Evolutionary conservation across 2,797 vertebrate genomes (phyloP).

Genomic region (Artibeus jamaicensis): DNA sequence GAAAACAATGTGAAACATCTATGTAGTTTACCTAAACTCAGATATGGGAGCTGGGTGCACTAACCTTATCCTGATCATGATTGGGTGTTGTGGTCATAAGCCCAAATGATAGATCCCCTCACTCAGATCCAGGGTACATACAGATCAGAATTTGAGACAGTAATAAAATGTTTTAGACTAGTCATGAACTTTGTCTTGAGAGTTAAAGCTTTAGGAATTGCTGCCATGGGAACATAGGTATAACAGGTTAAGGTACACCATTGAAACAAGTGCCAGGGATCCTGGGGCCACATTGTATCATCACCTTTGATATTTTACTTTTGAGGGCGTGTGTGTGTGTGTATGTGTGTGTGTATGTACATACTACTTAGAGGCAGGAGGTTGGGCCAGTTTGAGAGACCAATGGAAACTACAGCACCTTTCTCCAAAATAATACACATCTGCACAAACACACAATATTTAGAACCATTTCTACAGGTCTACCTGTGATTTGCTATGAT

Average conservation of each 20-base stretch:
- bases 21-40: background rate
- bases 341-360: background rate
- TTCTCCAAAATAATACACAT: constrained; percentile 1
- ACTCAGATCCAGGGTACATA: background rate
- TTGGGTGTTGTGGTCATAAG: background rate
- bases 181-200: background rate
- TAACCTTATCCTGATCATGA: background rate
- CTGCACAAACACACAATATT: background rate
- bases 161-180: background rate
- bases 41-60: background rate
- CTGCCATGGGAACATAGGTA: background rate
- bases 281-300: background rate
- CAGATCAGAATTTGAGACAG: background rate
- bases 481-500: background rate
- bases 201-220: background rate
- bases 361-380: background rate
- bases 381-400: background rate
- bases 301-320: background rate
- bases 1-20: too few species aligned
- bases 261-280: background rate
- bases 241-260: background rate
- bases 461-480: constrained; percentile 24
- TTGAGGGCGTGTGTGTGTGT: background rate
- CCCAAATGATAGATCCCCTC: background rate
- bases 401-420: background rate